Evolutionary conservation across 2,797 vertebrate genomes (phyloP).

Genomic region (Triplophysa bombifrons): DNA sequence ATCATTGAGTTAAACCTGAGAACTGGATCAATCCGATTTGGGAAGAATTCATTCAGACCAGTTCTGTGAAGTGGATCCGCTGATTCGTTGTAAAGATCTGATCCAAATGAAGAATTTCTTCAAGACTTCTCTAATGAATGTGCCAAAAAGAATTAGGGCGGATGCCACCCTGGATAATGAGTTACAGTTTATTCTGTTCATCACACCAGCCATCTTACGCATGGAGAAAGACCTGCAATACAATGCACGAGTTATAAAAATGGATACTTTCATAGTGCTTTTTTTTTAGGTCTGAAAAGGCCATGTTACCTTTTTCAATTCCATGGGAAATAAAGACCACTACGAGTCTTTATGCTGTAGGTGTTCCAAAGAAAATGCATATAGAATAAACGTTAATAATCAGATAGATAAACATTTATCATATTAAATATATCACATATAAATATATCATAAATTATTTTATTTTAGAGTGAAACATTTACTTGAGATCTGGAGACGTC

Average conservation of each 20-base stretch:
- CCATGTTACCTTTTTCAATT: too few species aligned
- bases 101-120: background rate
- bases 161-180: background rate
- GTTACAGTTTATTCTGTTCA: background rate
- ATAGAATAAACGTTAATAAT: background rate
- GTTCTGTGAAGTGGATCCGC: background rate
- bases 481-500: background rate
- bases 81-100: background rate
- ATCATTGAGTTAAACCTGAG: background rate
- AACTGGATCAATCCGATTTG: slow-evolving; percentile 2
- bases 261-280: background rate
- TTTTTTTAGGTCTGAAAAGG: too few species aligned
- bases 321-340: too few species aligned
- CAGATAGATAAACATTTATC: too few species aligned
- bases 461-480: background rate
- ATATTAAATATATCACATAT: too few species aligned
- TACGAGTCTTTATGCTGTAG: background rate
- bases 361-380: background rate
- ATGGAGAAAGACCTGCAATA: background rate
- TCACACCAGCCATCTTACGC: background rate
- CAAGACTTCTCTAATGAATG: background rate
- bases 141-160: background rate
- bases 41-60: slow-evolving; percentile 1
- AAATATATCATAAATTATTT: background rate
- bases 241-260: background rate